Conservation (phyloP, 2,888 invertebrate genomes). For the Podabrus alpinus region DNA sequence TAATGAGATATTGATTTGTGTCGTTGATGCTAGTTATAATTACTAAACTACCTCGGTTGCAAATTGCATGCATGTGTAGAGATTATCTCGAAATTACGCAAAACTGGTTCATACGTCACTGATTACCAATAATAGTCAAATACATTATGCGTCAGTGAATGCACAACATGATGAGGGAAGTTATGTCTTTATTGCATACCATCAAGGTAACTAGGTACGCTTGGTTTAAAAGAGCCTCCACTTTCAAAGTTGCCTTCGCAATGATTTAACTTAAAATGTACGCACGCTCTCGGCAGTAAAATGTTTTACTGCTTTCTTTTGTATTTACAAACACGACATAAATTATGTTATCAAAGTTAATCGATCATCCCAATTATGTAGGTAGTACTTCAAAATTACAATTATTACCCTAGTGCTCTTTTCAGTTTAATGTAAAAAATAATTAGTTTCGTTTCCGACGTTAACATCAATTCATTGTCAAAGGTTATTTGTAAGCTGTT, state of each 20-base stretch:
- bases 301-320: neutral
- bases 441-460: constrained; percentile 32
- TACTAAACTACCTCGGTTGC: neutral
- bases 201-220: constrained; percentile 10
- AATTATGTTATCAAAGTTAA: neutral
- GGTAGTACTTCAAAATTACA: neutral
- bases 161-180: constrained; percentile 18
- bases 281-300: constrained; percentile 4
- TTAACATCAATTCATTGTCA: constrained; percentile 31
- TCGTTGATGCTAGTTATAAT: neutral
- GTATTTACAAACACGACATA: neutral
- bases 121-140: constrained; percentile 20
- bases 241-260: constrained; percentile 9
- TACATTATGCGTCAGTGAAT: constrained; percentile 27
- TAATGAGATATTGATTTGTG: neutral
- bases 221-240: constrained; percentile 8
- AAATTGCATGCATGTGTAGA: constrained; percentile 11
- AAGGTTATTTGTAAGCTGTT: constrained; percentile 13
- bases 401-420: neutral
- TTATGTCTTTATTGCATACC: constrained; percentile 27
- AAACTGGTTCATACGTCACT: constrained; percentile 34
- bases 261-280: constrained; percentile 11
- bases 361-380: neutral
- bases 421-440: neutral
- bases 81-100: constrained; percentile 38